Conservation (phyloP, 1,140 invertebrate genomes). For the Cydia splendana region DNA sequence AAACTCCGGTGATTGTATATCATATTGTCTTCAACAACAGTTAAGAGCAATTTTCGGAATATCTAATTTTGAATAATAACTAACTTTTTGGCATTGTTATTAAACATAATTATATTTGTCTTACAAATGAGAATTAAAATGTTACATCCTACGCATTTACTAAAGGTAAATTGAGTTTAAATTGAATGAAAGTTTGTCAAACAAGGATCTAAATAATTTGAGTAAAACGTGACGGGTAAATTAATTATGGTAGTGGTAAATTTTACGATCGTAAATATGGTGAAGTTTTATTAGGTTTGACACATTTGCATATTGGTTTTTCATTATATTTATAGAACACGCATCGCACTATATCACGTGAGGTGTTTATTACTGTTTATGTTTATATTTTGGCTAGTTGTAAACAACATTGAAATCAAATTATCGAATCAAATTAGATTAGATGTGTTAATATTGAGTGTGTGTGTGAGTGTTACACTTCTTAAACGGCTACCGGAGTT, state of each 20-base stretch:
- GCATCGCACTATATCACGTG: neutral
- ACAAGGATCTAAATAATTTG: neutral
- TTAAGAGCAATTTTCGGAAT: too few species aligned
- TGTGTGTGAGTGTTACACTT: too few species aligned
- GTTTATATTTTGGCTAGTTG: too few species aligned
- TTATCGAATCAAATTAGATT: too few species aligned
- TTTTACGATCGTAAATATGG: neutral
- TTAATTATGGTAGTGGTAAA: neutral
- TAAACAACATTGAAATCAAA: too few species aligned
- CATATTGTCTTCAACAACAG: too few species aligned
- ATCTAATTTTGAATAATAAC: too few species aligned
- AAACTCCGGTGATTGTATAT: too few species aligned
- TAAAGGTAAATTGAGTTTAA: neutral
- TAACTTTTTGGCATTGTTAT: too few species aligned
- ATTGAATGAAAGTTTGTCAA: neutral
- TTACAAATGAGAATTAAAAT: neutral
- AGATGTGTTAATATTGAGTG: too few species aligned
- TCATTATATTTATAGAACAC: neutral
- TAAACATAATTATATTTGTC: conserved; percentile 1
- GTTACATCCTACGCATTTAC: neutral
- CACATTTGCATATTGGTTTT: neutral
- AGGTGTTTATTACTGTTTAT: too few species aligned
- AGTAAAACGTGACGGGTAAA: neutral
- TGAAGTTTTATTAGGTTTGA: neutral
- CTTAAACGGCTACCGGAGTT: too few species aligned